Percentiles rank a stretch among this genome's conserved stretches.
phyloP scores from a whole-genome alignment of 23 tunicate genomes.

The Halocynthia roretzi region DNA sequence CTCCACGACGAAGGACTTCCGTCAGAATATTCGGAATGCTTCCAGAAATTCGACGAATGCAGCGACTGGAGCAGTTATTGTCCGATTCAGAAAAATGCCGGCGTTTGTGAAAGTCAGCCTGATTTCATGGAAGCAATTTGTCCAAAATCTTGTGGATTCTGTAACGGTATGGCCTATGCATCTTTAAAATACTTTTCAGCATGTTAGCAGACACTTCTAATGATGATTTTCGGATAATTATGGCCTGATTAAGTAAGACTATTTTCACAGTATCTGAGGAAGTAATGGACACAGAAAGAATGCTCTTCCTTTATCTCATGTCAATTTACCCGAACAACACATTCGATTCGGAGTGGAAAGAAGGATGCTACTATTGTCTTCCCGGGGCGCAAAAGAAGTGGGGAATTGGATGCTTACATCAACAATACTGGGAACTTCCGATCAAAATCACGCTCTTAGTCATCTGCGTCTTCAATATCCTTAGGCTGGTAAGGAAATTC shows the following conservation, averaged over 20 bases:
- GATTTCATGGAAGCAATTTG: conserved; percentile 36
- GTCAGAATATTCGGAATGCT: conserved; percentile 35
- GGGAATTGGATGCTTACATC: conserved; percentile 49
- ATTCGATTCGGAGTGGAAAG: conserved; percentile 46
- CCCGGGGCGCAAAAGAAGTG: conserved; percentile 55
- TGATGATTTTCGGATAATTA: too few species aligned
- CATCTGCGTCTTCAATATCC: conserved; percentile 36
- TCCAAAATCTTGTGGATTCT: conserved; percentile 50
- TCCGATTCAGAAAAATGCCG: conserved; percentile 13
- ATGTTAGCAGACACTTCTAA: too few species aligned
- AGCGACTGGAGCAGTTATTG: conserved; percentile 48
- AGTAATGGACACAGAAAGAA: conserved; percentile 21
- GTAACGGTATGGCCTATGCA: conserved; percentile 37
- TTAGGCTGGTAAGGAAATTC: conserved; percentile 40
- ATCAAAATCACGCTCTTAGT: conserved; percentile 26
- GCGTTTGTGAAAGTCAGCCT: conserved; percentile 22
- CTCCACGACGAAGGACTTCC: conserved; percentile 32
- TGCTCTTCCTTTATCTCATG: conserved; percentile 60
- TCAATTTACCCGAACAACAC: conserved; percentile 45
- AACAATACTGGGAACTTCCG: conserved; percentile 55
- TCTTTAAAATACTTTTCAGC: background rate
- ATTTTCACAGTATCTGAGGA: conserved; percentile 21
- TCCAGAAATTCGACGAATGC: conserved; percentile 61
- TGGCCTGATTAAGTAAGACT: too few species aligned
- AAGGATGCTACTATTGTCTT: conserved; percentile 49